Conservation (phyloP, 2,113 vertebrate genomes). For the Callopanchax toddi region DNA sequence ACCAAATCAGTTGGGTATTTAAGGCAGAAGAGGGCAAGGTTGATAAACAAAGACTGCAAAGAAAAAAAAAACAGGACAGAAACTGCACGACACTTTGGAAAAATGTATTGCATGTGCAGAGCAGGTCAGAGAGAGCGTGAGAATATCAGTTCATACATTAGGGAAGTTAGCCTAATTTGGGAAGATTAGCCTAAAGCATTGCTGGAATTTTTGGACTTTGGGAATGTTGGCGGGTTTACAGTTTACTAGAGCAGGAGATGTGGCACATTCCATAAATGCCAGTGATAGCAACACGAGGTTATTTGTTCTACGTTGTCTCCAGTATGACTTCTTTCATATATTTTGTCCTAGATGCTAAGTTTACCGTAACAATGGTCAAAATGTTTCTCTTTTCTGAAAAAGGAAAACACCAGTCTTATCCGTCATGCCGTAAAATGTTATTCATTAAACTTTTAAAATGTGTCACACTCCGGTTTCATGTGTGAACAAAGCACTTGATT, state of each 20-base stretch:
- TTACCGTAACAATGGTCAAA: constrained; percentile 4
- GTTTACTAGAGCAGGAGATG: constrained; percentile 74
- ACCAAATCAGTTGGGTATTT: constrained; percentile 84
- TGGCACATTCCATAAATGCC: constrained; percentile 73
- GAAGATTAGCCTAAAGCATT: constrained; percentile 87
- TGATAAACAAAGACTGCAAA: constrained; percentile 89
- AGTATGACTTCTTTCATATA: constrained; percentile 34
- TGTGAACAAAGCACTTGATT: too few species aligned
- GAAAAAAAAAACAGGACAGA: constrained; percentile 76
- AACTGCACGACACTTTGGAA: constrained; percentile 72
- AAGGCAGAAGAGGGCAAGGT: constrained; percentile 71
- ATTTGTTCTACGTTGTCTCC: constrained; percentile 33
- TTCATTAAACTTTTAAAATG: too few species aligned
- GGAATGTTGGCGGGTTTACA: constrained; percentile 79
- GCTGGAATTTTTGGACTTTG: constrained; percentile 83
- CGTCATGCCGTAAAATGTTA: too few species aligned
- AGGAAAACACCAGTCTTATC: too few species aligned
- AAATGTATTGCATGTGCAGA: constrained; percentile 77
- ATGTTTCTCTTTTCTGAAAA: constrained; percentile 12
- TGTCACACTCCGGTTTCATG: too few species aligned
- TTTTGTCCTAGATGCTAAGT: not conserved
- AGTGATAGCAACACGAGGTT: constrained; percentile 44
- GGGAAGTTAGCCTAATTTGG: constrained; percentile 95
- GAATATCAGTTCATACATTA: constrained; percentile 78
- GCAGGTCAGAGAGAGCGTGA: constrained; percentile 78